A percentile compares a stretch with the other conserved stretches of the same genome.
Evolutionary conservation across 2,888 invertebrate genomes (phyloP).

Genomic region (Meandrusa payeni): DNA sequence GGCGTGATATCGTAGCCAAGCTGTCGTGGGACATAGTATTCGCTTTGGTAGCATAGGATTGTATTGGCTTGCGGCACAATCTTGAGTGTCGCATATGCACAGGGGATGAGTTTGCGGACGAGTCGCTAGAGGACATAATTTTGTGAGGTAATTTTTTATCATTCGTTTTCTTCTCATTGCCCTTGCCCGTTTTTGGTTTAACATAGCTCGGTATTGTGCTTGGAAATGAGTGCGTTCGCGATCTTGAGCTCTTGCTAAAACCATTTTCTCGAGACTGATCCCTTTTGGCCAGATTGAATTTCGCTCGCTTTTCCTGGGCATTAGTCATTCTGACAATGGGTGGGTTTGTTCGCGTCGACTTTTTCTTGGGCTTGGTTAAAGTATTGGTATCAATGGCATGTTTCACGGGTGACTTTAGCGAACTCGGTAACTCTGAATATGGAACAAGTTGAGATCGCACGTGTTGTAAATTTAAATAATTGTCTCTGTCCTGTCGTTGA

Average conservation of each 20-base stretch:
- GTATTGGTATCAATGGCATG: too few species aligned
- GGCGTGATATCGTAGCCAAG: slow-evolving; percentile 64
- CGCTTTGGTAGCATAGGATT: slow-evolving; percentile 46
- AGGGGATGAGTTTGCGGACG: slow-evolving; percentile 86
- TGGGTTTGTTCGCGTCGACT: slow-evolving; percentile 30
- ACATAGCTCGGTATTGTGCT: slow-evolving; percentile 82
- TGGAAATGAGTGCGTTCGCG: slow-evolving; percentile 45
- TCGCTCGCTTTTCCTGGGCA: slow-evolving; percentile 66
- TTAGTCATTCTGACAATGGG: slow-evolving; percentile 63
- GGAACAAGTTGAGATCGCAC: slow-evolving; percentile 62
- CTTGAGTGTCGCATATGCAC: slow-evolving; percentile 67
- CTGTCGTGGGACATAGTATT: slow-evolving; percentile 74
- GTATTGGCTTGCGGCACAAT: slow-evolving; percentile 48
- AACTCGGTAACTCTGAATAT: too few species aligned
- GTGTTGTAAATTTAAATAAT: slow-evolving; percentile 54
- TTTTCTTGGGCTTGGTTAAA: too few species aligned
- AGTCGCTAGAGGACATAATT: slow-evolving; percentile 82
- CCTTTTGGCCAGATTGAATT: slow-evolving; percentile 56
- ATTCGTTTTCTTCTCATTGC: slow-evolving; percentile 38
- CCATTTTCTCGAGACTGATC: slow-evolving; percentile 42
- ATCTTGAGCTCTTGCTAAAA: slow-evolving; percentile 28
- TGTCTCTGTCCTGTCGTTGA: too few species aligned
- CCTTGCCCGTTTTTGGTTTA: slow-evolving; percentile 69
- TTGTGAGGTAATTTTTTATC: slow-evolving; percentile 63
- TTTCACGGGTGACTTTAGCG: too few species aligned